Evolutionary conservation across 1,140 invertebrate species (phyloP).

Genomic region (Danaus melanippus): DNA sequence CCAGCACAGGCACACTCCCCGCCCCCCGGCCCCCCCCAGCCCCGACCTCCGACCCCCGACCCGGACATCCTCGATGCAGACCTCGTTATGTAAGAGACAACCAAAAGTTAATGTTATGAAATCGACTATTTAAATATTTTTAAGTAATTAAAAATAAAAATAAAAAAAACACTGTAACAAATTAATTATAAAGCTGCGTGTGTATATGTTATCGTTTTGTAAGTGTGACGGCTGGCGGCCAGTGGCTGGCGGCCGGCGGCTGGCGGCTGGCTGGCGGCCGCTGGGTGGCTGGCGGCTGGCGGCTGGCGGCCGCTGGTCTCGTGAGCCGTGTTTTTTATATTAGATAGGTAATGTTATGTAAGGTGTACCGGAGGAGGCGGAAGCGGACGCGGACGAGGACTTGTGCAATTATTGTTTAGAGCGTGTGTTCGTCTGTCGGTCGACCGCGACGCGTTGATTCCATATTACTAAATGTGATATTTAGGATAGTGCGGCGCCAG

Average conservation of each 20-base stretch:
- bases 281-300: too few species aligned
- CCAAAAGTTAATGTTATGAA: slow-evolving; percentile 72
- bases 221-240: slow-evolving; percentile 57
- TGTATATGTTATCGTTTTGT: slow-evolving; percentile 71
- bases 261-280: too few species aligned
- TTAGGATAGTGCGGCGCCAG: slow-evolving; percentile 66
- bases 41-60: slow-evolving; percentile 46
- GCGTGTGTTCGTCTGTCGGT: too few species aligned
- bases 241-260: too few species aligned
- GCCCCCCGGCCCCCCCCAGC: too few species aligned
- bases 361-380: slow-evolving; percentile 15
- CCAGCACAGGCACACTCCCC: slow-evolving; percentile 45
- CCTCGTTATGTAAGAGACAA: slow-evolving; percentile 68
- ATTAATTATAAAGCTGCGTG: slow-evolving; percentile 71
- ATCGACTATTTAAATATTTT: slow-evolving; percentile 70
- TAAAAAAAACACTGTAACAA: slow-evolving; percentile 68
- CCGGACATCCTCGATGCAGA: slow-evolving; percentile 58
- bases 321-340: slow-evolving; percentile 69
- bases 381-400: too few species aligned
- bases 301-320: slow-evolving; percentile 61
- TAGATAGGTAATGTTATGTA: slow-evolving; percentile 73
- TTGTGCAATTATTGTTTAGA: slow-evolving; percentile 68
- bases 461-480: slow-evolving; percentile 72
- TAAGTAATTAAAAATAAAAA: slow-evolving; percentile 47
- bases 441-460: slow-evolving; percentile 13